These are phyloP conservation scores for Pseudanteris insignis DNA, from an alignment of 2,888 invertebrate species.

Conservation along the genomic window DNA sequence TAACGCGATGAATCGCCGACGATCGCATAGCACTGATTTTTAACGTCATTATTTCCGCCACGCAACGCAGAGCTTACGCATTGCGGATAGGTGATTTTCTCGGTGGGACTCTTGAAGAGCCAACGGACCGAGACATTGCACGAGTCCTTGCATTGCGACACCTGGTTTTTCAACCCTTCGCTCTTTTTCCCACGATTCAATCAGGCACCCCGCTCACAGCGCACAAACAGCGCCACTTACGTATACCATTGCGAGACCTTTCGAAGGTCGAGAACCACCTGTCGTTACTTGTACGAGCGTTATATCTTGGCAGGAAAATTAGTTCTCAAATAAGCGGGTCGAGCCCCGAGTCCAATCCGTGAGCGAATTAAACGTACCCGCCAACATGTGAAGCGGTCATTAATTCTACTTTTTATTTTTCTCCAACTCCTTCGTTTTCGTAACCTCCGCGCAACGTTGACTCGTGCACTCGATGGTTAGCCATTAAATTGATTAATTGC, in stretches of 20 bases:
- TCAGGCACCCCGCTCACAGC: conserved; percentile 51
- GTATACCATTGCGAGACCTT: conserved; percentile 47
- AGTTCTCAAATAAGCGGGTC: conserved; percentile 35
- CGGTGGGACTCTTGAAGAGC: conserved; percentile 45
- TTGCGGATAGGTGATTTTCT: conserved; percentile 31
- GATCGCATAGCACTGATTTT: conserved; percentile 32
- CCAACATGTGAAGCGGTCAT: conserved; percentile 14
- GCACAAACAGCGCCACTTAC: background rate
- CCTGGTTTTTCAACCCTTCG: conserved; percentile 52
- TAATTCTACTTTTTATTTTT: conserved; percentile 10
- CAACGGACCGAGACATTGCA: conserved; percentile 53
- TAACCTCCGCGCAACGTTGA: too few species aligned
- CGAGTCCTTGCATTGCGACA: conserved; percentile 52
- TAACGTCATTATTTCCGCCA: conserved; percentile 40
- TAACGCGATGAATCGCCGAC: conserved; percentile 43
- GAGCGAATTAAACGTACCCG: conserved; percentile 19
- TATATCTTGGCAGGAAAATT: conserved; percentile 36
- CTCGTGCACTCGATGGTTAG: too few species aligned
- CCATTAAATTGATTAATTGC: too few species aligned
- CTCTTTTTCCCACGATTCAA: conserved; percentile 63
- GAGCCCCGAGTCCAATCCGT: conserved; percentile 10
- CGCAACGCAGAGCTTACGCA: conserved; percentile 13
- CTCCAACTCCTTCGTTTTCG: too few species aligned
- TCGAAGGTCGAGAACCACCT: conserved; percentile 57
- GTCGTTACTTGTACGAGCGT: conserved; percentile 37